Evolutionary conservation across 1,140 invertebrate species (phyloP).

Genomic region (Plodia interpunctella): DNA sequence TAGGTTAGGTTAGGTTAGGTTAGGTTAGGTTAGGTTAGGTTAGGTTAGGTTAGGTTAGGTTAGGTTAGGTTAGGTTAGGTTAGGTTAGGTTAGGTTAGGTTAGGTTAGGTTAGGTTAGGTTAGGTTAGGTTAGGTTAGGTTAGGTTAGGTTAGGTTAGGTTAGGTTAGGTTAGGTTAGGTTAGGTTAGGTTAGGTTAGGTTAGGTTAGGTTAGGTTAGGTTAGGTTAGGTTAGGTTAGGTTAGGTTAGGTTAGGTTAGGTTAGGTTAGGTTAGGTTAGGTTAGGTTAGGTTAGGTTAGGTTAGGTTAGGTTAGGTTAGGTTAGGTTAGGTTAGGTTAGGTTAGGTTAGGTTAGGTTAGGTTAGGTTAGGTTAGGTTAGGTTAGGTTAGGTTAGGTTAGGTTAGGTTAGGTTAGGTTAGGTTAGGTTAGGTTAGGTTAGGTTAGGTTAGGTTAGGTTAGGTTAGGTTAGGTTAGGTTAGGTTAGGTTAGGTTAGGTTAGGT

Average conservation of each 20-base stretch:
- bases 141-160: constrained; percentile 17
- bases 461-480: constrained; percentile 35
- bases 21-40: constrained; percentile 26
- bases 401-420: constrained; percentile 28
- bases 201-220: constrained; percentile 23
- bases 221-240: constrained; percentile 26
- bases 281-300: constrained; percentile 28
- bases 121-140: constrained; percentile 32
- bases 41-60: constrained; percentile 18
- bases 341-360: constrained; percentile 29
- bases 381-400: constrained; percentile 23
- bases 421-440: constrained; percentile 26
- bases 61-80: constrained; percentile 32
- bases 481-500: constrained; percentile 22
- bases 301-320: constrained; percentile 31
- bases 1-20: constrained; percentile 17
- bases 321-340: constrained; percentile 32
- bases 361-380: constrained; percentile 5
- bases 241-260: constrained; percentile 26
- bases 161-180: constrained; percentile 17
- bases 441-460: constrained; percentile 16
- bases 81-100: constrained; percentile 31
- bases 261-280: constrained; percentile 25
- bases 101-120: constrained; percentile 33
- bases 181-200: constrained; percentile 16